Evolutionary conservation across 2,797 vertebrate species (phyloP).

Genomic region (Lepilemur ruficaudatus): DNA sequence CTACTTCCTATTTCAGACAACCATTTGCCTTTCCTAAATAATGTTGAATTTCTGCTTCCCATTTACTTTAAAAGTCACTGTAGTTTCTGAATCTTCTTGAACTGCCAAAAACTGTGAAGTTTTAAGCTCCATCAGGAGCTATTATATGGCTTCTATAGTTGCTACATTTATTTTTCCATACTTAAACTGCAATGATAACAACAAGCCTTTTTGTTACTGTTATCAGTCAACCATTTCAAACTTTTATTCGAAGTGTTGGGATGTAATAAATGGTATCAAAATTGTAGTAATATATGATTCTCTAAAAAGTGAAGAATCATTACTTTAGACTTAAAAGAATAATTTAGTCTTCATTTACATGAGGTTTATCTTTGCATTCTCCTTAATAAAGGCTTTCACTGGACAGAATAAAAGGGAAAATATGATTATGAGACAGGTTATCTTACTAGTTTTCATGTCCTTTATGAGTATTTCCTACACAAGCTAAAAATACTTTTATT

Average conservation of each 20-base stretch:
- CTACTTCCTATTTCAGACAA: not conserved
- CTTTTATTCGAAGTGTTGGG: not conserved
- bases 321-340: conserved; percentile 9
- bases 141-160: not conserved
- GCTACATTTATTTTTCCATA: not conserved
- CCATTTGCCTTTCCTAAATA: not conserved
- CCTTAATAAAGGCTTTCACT: not conserved
- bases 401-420: not conserved
- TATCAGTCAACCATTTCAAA: not conserved
- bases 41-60: not conserved
- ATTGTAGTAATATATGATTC: not conserved
- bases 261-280: not conserved
- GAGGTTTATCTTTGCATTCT: not conserved
- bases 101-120: not conserved
- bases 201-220: not conserved
- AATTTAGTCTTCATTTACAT: not conserved
- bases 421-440: not conserved
- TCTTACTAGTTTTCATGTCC: not conserved
- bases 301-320: not conserved
- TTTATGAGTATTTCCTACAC: not conserved
- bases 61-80: not conserved
- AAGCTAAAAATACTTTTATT: not conserved
- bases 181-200: not conserved
- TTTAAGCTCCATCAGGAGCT: not conserved
- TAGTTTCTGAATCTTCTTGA: conserved; percentile 6